Conservation (phyloP, 2,113 vertebrate genomes). For the Pseudopodoces humilis region DNA sequence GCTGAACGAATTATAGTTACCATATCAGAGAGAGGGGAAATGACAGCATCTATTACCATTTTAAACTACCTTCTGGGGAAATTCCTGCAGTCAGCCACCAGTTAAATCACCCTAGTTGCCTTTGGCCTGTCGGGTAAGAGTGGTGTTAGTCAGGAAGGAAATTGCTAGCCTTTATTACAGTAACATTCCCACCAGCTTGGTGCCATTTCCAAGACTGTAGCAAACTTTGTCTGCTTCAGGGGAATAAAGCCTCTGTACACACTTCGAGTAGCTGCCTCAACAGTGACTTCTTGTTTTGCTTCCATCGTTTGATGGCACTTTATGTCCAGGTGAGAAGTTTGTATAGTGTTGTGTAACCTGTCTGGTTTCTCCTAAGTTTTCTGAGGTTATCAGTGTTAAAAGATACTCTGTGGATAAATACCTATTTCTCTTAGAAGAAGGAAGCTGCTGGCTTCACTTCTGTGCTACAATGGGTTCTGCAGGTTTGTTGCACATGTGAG, state of each 20-base stretch:
- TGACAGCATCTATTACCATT: constrained; percentile 38
- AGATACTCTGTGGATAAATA: not conserved
- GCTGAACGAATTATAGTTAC: constrained; percentile 4
- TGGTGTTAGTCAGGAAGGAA: not conserved
- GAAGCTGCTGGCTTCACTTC: constrained; percentile 4
- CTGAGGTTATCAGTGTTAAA: not conserved
- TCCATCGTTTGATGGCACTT: not conserved
- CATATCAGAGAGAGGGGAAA: constrained; percentile 11
- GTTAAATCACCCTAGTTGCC: constrained; percentile 12
- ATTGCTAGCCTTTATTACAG: not conserved
- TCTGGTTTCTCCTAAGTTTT: not conserved
- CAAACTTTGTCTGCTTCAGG: not conserved
- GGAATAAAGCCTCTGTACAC: not conserved
- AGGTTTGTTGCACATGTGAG: not conserved
- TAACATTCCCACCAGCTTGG: not conserved
- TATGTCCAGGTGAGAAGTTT: not conserved
- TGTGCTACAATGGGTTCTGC: not conserved
- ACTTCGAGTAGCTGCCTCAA: not conserved
- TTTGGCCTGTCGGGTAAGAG: not conserved
- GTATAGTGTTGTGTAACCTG: not conserved
- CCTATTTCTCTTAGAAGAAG: not conserved
- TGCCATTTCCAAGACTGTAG: not conserved
- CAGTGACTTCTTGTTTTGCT: not conserved
- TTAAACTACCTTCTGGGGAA: constrained; percentile 44
- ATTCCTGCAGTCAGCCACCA: constrained; percentile 43